These are phyloP conservation scores for Laspeyria flexula DNA, from an alignment of 2,888 invertebrate genomes.

Conservation along the genomic window DNA sequence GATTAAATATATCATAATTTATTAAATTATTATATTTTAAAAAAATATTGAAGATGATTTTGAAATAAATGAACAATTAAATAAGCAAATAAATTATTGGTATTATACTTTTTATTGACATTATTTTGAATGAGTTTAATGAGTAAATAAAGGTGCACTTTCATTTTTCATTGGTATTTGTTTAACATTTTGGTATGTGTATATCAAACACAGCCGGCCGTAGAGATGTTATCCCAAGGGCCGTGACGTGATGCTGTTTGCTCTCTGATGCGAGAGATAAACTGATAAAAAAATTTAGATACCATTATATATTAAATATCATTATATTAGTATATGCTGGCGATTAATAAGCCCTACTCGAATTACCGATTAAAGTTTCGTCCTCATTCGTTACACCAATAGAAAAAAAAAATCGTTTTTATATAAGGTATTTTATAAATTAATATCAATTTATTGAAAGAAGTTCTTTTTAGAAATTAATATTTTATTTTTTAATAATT, in stretches of 20 bases:
- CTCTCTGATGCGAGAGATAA: not conserved
- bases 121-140: not conserved
- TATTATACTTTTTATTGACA: not conserved
- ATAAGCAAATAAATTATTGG: not conserved
- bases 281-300: not conserved
- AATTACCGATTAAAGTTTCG: not conserved
- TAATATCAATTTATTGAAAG: too few relatives aligned
- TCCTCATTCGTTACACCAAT: not conserved
- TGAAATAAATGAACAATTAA: too few relatives aligned
- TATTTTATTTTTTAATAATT: too few relatives aligned
- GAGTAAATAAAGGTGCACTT: conserved; percentile 25
- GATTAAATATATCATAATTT: too few relatives aligned
- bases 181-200: conserved; percentile 15
- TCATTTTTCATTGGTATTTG: conserved; percentile 28
- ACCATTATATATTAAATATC: too few relatives aligned
- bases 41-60: too few relatives aligned
- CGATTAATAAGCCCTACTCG: not conserved
- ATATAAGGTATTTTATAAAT: too few relatives aligned
- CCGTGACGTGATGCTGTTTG: not conserved
- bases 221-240: not conserved
- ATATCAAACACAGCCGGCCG: not conserved
- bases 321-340: not conserved
- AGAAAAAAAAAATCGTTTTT: too few relatives aligned
- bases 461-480: too few relatives aligned
- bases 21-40: too few relatives aligned